phyloP scores from a whole-genome alignment of 1,140 invertebrate genomes.

The Drosophila athabasca region DNA sequence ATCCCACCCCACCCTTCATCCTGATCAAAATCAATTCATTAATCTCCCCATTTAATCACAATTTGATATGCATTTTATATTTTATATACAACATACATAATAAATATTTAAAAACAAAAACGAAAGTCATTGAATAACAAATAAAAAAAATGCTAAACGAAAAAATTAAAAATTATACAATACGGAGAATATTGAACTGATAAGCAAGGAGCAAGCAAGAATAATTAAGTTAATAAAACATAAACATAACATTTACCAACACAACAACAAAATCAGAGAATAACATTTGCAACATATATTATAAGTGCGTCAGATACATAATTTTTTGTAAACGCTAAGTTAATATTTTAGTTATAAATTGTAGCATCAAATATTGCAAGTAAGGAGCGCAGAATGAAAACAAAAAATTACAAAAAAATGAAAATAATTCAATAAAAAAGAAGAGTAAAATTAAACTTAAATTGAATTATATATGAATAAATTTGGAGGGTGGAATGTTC shows the following conservation, averaged over 20 bases:
- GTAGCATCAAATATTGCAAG: slow-evolving; percentile 74
- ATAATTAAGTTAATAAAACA: slow-evolving; percentile 50
- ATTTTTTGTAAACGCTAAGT: slow-evolving; percentile 71
- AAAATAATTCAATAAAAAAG: slow-evolving; percentile 17
- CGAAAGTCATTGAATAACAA: slow-evolving; percentile 22
- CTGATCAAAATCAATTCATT: slow-evolving; percentile 18
- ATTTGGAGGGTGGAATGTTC: too few relatives aligned
- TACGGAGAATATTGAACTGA: slow-evolving; percentile 78
- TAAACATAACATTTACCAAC: slow-evolving; percentile 27
- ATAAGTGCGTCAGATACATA: slow-evolving; percentile 53
- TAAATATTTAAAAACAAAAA: slow-evolving; percentile 17
- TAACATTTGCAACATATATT: slow-evolving; percentile 29
- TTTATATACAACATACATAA: slow-evolving; percentile 51
- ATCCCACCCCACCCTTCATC: slow-evolving; percentile 1
- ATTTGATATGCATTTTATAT: slow-evolving; percentile 80
- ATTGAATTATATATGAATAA: neutral
- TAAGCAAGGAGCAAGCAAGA: slow-evolving; percentile 72
- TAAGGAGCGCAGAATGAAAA: slow-evolving; percentile 23
- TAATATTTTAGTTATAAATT: slow-evolving; percentile 67
- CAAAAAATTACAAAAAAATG: slow-evolving; percentile 33
- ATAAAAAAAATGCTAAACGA: slow-evolving; percentile 24
- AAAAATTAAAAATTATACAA: slow-evolving; percentile 49
- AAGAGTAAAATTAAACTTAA: slow-evolving; percentile 5
- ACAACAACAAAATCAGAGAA: slow-evolving; percentile 22
- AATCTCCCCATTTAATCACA: slow-evolving; percentile 37